phyloP scores from a whole-genome alignment of 2,888 invertebrate genomes.

The Chrysolina haemoptera region DNA sequence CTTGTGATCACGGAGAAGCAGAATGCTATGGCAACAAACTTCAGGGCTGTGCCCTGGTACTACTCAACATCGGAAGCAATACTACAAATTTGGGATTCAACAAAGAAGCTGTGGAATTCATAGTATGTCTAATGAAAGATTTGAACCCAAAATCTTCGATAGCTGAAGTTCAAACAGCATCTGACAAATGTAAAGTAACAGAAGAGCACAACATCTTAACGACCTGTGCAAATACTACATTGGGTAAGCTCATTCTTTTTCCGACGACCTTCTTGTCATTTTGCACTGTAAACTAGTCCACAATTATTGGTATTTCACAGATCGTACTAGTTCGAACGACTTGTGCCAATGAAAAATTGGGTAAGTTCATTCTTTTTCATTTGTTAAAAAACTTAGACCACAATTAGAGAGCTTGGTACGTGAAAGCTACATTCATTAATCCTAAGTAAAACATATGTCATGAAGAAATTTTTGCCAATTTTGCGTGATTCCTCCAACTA shows the following conservation, averaged over 20 bases:
- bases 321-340: no score
- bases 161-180: not conserved
- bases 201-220: slow-evolving; percentile 8
- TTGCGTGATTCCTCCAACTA: no score
- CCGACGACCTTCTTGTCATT: no score
- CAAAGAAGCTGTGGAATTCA: slow-evolving; percentile 68
- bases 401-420: no score
- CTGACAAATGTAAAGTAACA: slow-evolving; percentile 14
- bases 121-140: slow-evolving; percentile 74
- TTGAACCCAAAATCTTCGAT: not conserved
- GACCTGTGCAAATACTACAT: slow-evolving; percentile 13
- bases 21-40: slow-evolving; percentile 72
- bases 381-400: no score
- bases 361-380: no score
- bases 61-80: slow-evolving; percentile 52
- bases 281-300: no score
- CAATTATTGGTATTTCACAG: no score
- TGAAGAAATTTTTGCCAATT: no score
- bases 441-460: no score
- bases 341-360: no score
- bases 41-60: slow-evolving; percentile 69
- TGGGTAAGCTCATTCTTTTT: slow-evolving; percentile 25
- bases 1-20: slow-evolving; percentile 70
- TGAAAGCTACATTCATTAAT: no score
- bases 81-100: slow-evolving; percentile 47